A percentile compares a stretch with the other conserved stretches of the same genome.
phyloP scores from a whole-genome alignment of 1,140 invertebrate genomes.

The Coenobita brevimanus region DNA sequence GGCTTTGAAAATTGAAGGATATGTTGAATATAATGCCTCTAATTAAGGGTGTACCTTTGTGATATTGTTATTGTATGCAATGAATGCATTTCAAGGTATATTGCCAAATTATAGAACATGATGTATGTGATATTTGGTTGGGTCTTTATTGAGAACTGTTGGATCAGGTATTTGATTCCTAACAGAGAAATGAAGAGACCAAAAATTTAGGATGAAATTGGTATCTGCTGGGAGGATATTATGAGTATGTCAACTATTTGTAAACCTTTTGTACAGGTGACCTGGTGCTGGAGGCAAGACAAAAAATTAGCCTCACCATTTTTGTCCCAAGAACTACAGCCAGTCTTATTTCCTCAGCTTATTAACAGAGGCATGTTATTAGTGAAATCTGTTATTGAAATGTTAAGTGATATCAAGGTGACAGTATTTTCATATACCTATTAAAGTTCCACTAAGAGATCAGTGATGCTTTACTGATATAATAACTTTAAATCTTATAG shows the following conservation, averaged over 20 bases:
- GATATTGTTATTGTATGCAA: conserved; percentile 23
- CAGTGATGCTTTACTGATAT: conserved; percentile 40
- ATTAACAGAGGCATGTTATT: no score
- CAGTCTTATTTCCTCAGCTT: conserved; percentile 29
- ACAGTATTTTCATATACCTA: neutral
- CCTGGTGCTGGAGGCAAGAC: conserved; percentile 40
- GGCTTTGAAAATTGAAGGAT: conserved; percentile 53
- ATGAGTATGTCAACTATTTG: conserved; percentile 46
- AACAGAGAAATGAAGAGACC: no score
- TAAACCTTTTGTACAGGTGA: conserved; percentile 35
- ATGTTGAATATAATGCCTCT: neutral
- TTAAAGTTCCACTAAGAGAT: conserved; percentile 40
- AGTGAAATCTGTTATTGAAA: no score
- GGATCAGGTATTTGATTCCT: no score
- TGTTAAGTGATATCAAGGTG: conserved; percentile 47
- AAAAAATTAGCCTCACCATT: conserved; percentile 33
- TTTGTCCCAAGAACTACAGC: conserved; percentile 45
- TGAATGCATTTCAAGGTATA: neutral
- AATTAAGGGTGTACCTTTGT: conserved; percentile 8
- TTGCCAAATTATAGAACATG: neutral
- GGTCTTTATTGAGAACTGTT: neutral
- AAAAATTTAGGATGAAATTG: no score
- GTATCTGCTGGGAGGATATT: neutral
- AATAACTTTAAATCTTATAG: conserved; percentile 44
- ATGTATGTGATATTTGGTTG: neutral